phyloP scores from a whole-genome alignment of 2,797 vertebrate species.

The Toxotes lorentzi region DNA sequence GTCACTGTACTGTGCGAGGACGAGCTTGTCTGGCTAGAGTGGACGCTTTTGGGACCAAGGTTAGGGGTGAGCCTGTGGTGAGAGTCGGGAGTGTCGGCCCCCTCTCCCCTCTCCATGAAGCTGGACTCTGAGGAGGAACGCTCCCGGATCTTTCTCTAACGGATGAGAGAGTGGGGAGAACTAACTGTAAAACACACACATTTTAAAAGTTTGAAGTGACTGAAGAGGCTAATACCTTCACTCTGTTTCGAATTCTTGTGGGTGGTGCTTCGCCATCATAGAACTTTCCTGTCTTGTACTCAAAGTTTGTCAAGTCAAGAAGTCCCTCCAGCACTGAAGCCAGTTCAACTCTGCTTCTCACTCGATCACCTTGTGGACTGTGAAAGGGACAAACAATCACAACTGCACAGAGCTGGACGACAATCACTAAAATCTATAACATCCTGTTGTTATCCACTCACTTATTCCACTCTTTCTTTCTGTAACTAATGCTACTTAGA shows the following conservation, averaged over 20 bases:
- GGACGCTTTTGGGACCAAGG: conserved; percentile 29
- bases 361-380: conserved; percentile 88
- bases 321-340: conserved; percentile 79
- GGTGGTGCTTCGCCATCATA: conserved; percentile 36
- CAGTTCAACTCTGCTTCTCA: conserved; percentile 92
- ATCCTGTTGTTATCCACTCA: background rate
- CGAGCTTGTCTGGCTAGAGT: conserved; percentile 7
- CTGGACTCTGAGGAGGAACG: conserved; percentile 81
- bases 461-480: background rate
- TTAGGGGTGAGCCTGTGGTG: conserved; percentile 64
- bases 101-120: conserved; percentile 74
- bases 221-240: conserved; percentile 66
- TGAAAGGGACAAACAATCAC: background rate
- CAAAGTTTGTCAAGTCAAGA: conserved; percentile 86
- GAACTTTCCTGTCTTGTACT: conserved; percentile 88
- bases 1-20: conserved; percentile 11
- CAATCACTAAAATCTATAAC: background rate
- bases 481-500: background rate
- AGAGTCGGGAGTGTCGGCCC: conserved; percentile 76
- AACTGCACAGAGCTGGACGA: background rate
- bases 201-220: background rate
- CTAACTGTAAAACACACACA: background rate
- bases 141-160: conserved; percentile 71
- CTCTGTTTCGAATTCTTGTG: conserved; percentile 58
- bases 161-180: conserved; percentile 4